Percentiles rank a stretch among this genome's conserved stretches.
These are phyloP conservation scores for Camponotus floridanus DNA, from an alignment of 1,140 invertebrate genomes.

Conservation along the genomic window DNA sequence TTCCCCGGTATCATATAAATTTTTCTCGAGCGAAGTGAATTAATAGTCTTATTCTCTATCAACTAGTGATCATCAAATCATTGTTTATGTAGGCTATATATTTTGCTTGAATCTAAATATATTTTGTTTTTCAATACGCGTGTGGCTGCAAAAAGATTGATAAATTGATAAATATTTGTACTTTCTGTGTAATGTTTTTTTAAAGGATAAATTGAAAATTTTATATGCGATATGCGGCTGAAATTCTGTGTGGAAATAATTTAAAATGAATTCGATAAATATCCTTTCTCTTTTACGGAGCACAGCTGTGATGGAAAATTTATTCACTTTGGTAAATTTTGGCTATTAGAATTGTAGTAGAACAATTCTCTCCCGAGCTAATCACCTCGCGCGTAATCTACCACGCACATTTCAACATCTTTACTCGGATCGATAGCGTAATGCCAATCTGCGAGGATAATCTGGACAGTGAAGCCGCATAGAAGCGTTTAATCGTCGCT, in stretches of 20 bases:
- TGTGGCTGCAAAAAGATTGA: no score
- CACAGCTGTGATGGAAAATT: not conserved
- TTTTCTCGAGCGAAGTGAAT: conserved; percentile 8
- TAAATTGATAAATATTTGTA: not conserved
- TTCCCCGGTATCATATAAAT: conserved; percentile 8
- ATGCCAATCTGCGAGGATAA: conserved; percentile 37
- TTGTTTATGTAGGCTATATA: not conserved
- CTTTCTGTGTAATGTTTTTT: not conserved
- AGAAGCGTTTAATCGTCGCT: conserved; percentile 59
- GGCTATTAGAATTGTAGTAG: not conserved
- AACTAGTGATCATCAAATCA: not conserved
- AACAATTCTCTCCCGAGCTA: not conserved
- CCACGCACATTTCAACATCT: conserved; percentile 36
- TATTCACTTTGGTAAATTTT: not conserved
- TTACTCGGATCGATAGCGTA: conserved; percentile 43
- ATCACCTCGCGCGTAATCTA: conserved; percentile 32
- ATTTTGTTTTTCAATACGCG: not conserved
- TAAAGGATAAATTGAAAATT: not conserved
- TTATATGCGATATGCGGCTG: no score
- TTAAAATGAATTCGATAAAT: no score
- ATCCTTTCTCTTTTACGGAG: no score
- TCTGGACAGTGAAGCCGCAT: conserved; percentile 43
- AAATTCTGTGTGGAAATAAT: no score
- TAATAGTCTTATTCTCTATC: conserved; percentile 3
- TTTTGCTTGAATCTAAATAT: not conserved